Conservation (phyloP, 2,797 vertebrate species). For the Caiman crocodilus region DNA sequence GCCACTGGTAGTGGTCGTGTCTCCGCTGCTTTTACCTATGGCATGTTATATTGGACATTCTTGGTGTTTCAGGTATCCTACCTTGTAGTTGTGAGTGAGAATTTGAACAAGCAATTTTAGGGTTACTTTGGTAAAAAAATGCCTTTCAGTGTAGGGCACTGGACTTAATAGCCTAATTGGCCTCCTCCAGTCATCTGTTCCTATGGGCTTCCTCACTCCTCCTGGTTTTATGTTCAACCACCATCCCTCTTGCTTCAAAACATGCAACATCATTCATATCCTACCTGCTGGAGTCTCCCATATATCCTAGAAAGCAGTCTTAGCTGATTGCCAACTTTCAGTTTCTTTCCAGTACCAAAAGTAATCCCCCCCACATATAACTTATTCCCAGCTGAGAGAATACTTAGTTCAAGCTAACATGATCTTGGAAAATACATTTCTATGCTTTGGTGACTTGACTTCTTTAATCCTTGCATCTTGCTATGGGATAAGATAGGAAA, state of each 20-base stretch:
- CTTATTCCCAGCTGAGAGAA: neutral
- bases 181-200: too few relatives aligned
- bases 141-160: too few relatives aligned
- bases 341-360: neutral
- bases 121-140: too few relatives aligned
- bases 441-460: neutral
- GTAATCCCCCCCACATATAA: neutral
- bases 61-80: too few relatives aligned
- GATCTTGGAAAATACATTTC: neutral
- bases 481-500: neutral
- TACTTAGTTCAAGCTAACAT: neutral
- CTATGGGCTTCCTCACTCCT: neutral
- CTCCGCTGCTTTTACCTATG: too few relatives aligned
- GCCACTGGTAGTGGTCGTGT: too few relatives aligned
- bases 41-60: too few relatives aligned
- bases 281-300: neutral
- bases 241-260: neutral
- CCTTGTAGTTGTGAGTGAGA: too few relatives aligned
- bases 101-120: too few relatives aligned
- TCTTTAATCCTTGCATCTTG: neutral
- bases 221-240: neutral
- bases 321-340: neutral
- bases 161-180: too few relatives aligned
- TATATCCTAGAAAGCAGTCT: neutral
- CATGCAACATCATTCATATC: accelerated